Base-by-base conservation (phyloP, 2,888 invertebrate genomes). In the Diarsia rubi region DNA sequence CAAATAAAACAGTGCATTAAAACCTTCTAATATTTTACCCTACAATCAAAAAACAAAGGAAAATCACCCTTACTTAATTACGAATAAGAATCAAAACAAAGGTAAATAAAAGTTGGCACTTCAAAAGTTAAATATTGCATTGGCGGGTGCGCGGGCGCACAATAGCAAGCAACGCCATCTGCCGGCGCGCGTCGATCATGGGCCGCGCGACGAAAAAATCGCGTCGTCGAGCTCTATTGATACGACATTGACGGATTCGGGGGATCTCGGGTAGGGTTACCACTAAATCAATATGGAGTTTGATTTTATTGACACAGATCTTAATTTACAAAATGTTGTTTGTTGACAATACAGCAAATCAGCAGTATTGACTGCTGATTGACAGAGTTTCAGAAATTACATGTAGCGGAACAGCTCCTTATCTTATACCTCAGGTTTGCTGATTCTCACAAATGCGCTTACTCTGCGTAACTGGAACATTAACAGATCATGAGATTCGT, bases 231-330 rank as follows among this genome's bases (percentile, higher is more conserved):
- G 91, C 91, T 92, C 93, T 95, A 95, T 95, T 91, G 95, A 96
- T 95, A 92, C 94, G 95, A 95, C 96, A 94, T 93, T 95, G 96
- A 96, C 95, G 95, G 94, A 96, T 95, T 94, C 92, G 90, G 93
- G 88, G 87, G 88, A 89, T 79, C 85, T 78, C 76, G 42, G 21
- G 3, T 90, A 95, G 94, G 95, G 92, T 75, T 94, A 90, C 3
- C 77, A 9, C 5, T 59, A 31, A 2, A 24, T 1, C 4, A 27
- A n/a, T 66, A 16, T 37, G 14, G 6, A 60, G 12, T 12, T n/a
- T 19, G 19, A 8, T 8, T 27, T 24, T 6, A 5, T 57, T 57
- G 31, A 59, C 19, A 31, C 19, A 19, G 59, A 31, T 59, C 31
- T 19, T 19, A 27, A 19, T 11, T 47, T 27, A 8, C 6, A 16